Evolutionary conservation across 2,113 vertebrate species (phyloP).

Genomic region (Hylia prasina): DNA sequence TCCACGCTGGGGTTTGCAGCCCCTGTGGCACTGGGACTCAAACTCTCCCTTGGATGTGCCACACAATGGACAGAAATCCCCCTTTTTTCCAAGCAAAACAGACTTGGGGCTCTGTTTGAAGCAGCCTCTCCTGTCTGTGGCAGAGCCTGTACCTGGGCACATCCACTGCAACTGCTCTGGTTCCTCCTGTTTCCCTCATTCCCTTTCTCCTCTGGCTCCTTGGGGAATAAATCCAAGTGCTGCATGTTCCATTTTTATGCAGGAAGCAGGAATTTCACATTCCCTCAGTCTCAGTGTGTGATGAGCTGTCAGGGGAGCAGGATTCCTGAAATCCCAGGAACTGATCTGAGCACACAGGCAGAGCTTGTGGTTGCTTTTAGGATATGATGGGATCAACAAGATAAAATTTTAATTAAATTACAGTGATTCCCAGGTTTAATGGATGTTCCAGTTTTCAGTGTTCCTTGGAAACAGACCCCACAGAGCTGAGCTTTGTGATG

Average conservation of each 20-base stretch:
- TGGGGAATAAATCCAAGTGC: not conserved
- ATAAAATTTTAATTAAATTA: constrained; percentile 34
- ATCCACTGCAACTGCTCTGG: not conserved
- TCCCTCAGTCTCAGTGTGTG: not conserved
- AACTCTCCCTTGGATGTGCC: not conserved
- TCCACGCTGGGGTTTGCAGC: not conserved
- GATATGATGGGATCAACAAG: not conserved
- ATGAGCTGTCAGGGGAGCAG: not conserved
- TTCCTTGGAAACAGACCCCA: not conserved
- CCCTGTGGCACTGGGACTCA: not conserved
- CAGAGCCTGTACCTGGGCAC: not conserved
- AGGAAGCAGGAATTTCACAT: not conserved
- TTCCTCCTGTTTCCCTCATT: not conserved
- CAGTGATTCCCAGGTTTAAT: not conserved
- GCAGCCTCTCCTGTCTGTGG: not conserved
- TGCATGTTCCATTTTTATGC: not conserved
- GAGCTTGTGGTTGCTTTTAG: not conserved
- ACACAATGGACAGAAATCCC: not conserved
- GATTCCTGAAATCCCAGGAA: not conserved
- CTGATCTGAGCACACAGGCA: not conserved
- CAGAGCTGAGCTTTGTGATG: not conserved
- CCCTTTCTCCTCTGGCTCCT: not conserved
- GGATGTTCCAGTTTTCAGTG: not conserved
- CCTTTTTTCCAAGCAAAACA: not conserved
- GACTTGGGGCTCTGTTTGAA: not conserved